Base-by-base conservation (phyloP, 2,888 invertebrate species). In the Camponotus fellah region DNA sequence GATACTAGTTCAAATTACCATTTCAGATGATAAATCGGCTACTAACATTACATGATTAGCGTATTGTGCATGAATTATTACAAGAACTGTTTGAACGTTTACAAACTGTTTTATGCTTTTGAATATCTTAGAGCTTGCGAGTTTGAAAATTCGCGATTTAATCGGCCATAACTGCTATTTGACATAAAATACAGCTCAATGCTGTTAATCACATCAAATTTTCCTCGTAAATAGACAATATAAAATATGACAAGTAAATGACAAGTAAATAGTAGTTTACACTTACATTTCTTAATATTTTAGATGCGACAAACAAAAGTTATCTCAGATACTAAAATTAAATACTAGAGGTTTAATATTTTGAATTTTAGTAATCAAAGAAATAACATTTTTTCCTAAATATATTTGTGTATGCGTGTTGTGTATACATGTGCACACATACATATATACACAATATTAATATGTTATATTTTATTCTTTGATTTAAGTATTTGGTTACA, bases 261-360 rank as follows among this genome's bases (percentile, higher is more conserved):
- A 26, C 12, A 79, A 60, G 12, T 37, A 46, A 60, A 43, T 79
- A 46, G 6, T 65, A 64, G 5, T 49, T 64, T 64, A 76, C 49
- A 76, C 53, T 64, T 74, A 72, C 17, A 8, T 40, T 17, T 40
- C 17, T 10, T 26, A 10, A 40, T 26, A 46, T 3, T 46, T 43
- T 64, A 75, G n/a, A 49, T 49, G 17, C 14, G 40, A 66, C 40
- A 12, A 56, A 66, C 26, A 56, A 56, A 77, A 56, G 12, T 77
- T n/a, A 14, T n/a, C 56, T 26, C 56, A 77, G 26, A 8, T 66
- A 65, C 49, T 37, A 76, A 56, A 53, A 77, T 77, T 49, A 49
- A 77, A 77, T 53, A 53, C 64, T 49, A 21, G 5, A 65, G 56
- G 17, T 66, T 77, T 68, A 68, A 53, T 66, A 77, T 77, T 68